A percentile compares a stretch with the other conserved stretches of the same genome.
Conservation (phyloP, 2,113 vertebrate species). For the Hippocampus abdominalis region DNA sequence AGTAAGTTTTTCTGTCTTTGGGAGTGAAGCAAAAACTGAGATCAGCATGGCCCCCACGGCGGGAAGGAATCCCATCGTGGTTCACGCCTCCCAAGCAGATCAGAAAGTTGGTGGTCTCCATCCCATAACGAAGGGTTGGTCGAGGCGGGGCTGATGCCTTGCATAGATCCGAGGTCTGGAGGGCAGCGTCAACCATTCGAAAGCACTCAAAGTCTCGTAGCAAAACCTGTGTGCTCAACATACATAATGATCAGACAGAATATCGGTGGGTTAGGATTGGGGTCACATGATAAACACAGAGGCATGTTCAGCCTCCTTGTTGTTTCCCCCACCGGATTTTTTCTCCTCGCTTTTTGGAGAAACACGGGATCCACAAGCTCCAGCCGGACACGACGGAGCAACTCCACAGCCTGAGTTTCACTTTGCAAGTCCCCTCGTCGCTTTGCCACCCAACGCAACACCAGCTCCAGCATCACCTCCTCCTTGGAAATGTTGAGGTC, state of each 20-base stretch:
- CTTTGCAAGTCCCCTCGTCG: slow-evolving; percentile 58
- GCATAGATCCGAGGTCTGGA: slow-evolving; percentile 70
- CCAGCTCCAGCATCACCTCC: slow-evolving; percentile 83
- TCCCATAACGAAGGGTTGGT: slow-evolving; percentile 82
- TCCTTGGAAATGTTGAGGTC: slow-evolving; percentile 89
- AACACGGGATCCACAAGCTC: slow-evolving; percentile 82
- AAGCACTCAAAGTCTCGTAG: slow-evolving; percentile 75
- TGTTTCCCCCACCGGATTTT: slow-evolving; percentile 73
- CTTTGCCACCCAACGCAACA: slow-evolving; percentile 83
- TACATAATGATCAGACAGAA: not conserved
- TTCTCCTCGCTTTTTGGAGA: slow-evolving; percentile 79
- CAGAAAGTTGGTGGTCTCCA: slow-evolving; percentile 84
- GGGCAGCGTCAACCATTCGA: slow-evolving; percentile 55
- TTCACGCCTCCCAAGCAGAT: slow-evolving; percentile 84
- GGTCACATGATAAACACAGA: not conserved
- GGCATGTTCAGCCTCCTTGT: not conserved
- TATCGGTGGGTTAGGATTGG: not conserved
- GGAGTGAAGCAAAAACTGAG: slow-evolving; percentile 85
- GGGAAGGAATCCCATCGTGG: slow-evolving; percentile 65
- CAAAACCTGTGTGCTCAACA: slow-evolving; percentile 55
- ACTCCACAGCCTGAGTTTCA: slow-evolving; percentile 68
- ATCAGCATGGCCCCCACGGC: slow-evolving; percentile 77
- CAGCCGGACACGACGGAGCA: slow-evolving; percentile 82
- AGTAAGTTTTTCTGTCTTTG: slow-evolving; percentile 70
- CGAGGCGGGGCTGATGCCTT: slow-evolving; percentile 65